phyloP scores from a whole-genome alignment of 2,797 vertebrate species.

The Premnoplex brunnescens region DNA sequence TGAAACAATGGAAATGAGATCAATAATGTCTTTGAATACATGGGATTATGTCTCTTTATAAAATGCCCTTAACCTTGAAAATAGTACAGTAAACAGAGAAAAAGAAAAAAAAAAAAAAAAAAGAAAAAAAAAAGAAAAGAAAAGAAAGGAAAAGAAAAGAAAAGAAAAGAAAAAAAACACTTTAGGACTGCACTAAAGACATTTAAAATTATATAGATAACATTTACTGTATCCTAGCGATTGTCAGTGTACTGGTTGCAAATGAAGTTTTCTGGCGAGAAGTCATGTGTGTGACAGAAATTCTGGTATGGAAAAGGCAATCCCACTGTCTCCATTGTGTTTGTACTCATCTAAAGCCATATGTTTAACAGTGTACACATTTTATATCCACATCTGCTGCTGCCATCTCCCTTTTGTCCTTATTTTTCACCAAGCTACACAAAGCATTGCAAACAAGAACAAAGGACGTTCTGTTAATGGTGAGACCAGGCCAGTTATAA shows the following conservation, averaged over 20 bases:
- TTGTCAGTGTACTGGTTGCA: background rate
- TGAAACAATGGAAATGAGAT: slow-evolving; percentile 8
- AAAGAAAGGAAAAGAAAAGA: too few species aligned
- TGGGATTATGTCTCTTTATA: background rate
- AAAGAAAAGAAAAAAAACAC: background rate
- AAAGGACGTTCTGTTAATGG: background rate
- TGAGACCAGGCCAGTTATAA: background rate
- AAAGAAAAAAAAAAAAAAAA: too few species aligned
- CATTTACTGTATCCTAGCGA: background rate
- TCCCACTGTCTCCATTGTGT: background rate
- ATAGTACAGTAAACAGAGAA: background rate
- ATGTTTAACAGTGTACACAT: slow-evolving; percentile 32
- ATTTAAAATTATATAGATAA: background rate
- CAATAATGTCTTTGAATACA: background rate
- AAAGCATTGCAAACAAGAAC: background rate
- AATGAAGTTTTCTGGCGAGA: background rate
- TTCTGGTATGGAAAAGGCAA: background rate
- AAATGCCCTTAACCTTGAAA: background rate
- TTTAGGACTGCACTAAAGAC: background rate
- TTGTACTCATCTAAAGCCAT: background rate
- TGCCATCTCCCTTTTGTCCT: slow-evolving; percentile 5
- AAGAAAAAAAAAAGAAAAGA: too few species aligned
- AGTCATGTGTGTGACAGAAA: background rate
- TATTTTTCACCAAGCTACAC: background rate
- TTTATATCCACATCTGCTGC: slow-evolving; percentile 40